Evolutionary conservation across 2,113 vertebrate species (phyloP).

Genomic region (Natator depressus): DNA sequence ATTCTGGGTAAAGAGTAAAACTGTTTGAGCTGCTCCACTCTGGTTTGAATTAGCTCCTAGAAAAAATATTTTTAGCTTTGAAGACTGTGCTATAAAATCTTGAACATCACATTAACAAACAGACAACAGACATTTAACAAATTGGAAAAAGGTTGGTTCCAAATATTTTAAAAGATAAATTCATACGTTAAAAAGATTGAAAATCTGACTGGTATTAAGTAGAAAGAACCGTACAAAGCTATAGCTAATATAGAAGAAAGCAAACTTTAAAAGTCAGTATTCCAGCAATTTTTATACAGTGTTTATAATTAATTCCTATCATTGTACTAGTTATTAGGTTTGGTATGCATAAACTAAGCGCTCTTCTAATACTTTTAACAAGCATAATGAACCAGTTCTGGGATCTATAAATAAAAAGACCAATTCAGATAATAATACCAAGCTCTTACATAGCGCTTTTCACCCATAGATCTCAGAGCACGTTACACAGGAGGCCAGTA

Average conservation of each 20-base stretch:
- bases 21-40: slow-evolving; percentile 60
- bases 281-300: slow-evolving; percentile 16
- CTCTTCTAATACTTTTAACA: not conserved
- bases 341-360: not conserved
- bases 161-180: slow-evolving; percentile 53
- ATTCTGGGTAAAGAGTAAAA: slow-evolving; percentile 71
- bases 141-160: slow-evolving; percentile 40
- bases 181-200: slow-evolving; percentile 31
- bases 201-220: slow-evolving; percentile 35
- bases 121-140: slow-evolving; percentile 57
- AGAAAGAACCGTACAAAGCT: slow-evolving; percentile 18
- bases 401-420: slow-evolving; percentile 30
- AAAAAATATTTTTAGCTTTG: slow-evolving; percentile 73
- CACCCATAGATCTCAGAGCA: not conserved
- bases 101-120: slow-evolving; percentile 68
- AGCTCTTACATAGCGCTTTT: not conserved
- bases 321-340: slow-evolving; percentile 33
- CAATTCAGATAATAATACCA: not conserved
- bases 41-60: slow-evolving; percentile 68
- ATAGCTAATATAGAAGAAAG: slow-evolving; percentile 18
- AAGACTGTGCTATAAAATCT: slow-evolving; percentile 73
- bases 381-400: slow-evolving; percentile 38
- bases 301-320: slow-evolving; percentile 57
- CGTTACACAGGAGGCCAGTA: slow-evolving; percentile 16
- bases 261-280: slow-evolving; percentile 35